Conservation (phyloP, 23 tunicate genomes). For the Halocynthia roretzi region DNA sequence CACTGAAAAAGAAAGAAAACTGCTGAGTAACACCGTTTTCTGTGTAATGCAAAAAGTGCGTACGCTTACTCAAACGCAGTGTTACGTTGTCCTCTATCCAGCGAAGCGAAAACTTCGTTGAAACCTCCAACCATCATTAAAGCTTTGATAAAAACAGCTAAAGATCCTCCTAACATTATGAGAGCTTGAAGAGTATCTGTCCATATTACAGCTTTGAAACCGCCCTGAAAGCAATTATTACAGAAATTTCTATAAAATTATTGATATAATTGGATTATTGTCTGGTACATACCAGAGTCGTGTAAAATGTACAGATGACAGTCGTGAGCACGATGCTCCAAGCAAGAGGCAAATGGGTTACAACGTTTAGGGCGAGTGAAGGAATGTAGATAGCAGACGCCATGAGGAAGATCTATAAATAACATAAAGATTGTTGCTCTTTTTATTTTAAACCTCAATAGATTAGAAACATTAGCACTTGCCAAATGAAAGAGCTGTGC, state of each 20-base stretch:
- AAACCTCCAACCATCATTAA: conserved; percentile 28
- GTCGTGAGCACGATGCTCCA: conserved; percentile 23
- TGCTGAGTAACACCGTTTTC: background rate
- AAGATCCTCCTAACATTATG: conserved; percentile 25
- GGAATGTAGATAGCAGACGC: conserved; percentile 13
- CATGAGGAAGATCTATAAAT: conserved; percentile 11
- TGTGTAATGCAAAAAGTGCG: background rate
- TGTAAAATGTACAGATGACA: conserved; percentile 21
- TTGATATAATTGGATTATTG: background rate
- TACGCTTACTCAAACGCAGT: conserved; percentile 4
- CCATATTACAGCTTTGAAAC: conserved; percentile 50
- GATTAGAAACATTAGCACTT: too few relatives aligned
- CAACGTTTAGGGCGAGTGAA: conserved; percentile 16
- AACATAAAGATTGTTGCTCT: too few relatives aligned
- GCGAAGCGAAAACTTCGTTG: conserved; percentile 23
- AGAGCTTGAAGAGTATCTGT: conserved; percentile 26
- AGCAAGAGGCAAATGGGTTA: conserved; percentile 6
- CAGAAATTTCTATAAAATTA: too few relatives aligned
- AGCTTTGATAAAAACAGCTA: conserved; percentile 23
- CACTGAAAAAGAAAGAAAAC: background rate
- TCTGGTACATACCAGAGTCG: conserved; percentile 17
- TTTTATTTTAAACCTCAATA: too few relatives aligned
- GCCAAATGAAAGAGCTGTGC: too few relatives aligned
- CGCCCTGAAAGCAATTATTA: conserved; percentile 10
- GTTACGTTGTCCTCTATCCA: conserved; percentile 19